Percentiles rank a stretch among this genome's conserved stretches.
Evolutionary conservation across 2,797 vertebrate species (phyloP).

Genomic region (Xiphorhynchus erythropygius): DNA sequence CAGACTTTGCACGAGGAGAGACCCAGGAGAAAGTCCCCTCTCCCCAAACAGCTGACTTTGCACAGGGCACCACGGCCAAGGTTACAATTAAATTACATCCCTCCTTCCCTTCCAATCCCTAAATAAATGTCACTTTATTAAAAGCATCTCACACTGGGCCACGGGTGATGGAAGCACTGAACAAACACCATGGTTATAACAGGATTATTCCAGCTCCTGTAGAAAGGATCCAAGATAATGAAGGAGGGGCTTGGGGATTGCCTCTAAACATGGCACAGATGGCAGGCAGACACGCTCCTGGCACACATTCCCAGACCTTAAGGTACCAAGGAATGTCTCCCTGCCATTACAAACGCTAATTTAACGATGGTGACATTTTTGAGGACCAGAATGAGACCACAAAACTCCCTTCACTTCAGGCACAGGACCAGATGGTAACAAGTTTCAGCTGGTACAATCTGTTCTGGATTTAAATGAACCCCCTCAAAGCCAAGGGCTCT

Average conservation of each 20-base stretch:
- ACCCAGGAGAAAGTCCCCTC: fast-evolving
- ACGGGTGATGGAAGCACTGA: not conserved
- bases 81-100: not conserved
- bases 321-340: not conserved
- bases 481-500: not conserved
- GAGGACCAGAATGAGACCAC: conserved; percentile 48
- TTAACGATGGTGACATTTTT: conserved; percentile 29
- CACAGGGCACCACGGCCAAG: fast-evolving
- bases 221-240: conserved; percentile 1
- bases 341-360: conserved; percentile 10
- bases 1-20: fast-evolving
- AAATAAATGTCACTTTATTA: not conserved
- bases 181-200: not conserved
- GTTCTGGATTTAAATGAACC: conserved; percentile 2
- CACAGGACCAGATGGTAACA: conserved; percentile 41
- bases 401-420: conserved; percentile 47
- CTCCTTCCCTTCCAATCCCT: not conserved
- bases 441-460: conserved; percentile 21
- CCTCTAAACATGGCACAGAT: conserved; percentile 15
- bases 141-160: not conserved
- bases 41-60: not conserved
- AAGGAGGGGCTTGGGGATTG: conserved; percentile 6
- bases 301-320: not conserved
- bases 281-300: conserved; percentile 25
- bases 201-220: not conserved